phyloP scores from a whole-genome alignment of 2,113 vertebrate species.

The Dicentrarchus labrax region DNA sequence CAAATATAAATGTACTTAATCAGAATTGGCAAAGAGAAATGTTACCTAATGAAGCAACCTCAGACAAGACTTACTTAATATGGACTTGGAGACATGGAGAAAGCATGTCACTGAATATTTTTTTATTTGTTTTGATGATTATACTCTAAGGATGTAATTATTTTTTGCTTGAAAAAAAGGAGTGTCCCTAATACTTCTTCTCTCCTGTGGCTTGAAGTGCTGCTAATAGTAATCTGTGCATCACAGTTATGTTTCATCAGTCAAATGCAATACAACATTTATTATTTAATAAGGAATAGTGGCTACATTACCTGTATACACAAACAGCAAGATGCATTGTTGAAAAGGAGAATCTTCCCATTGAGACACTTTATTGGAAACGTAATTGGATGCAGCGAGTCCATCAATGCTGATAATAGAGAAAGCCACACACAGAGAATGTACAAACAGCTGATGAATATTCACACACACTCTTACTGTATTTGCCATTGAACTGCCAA shows the following conservation, averaged over 20 bases:
- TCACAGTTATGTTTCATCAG: neutral
- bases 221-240: neutral
- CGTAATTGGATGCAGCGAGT: constrained; percentile 60
- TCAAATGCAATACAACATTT: neutral
- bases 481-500: constrained; percentile 46
- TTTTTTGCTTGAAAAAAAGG: neutral
- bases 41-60: neutral
- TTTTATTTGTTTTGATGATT: neutral
- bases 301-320: constrained; percentile 2
- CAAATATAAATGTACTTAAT: neutral
- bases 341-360: constrained; percentile 29
- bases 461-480: constrained; percentile 40
- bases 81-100: neutral
- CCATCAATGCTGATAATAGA: constrained; percentile 45
- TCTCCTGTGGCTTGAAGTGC: neutral
- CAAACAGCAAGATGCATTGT: constrained; percentile 4
- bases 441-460: constrained; percentile 58
- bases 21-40: neutral
- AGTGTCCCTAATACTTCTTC: neutral
- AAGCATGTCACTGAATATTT: neutral
- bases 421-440: constrained; percentile 18
- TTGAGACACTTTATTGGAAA: constrained; percentile 32
- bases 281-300: constrained; percentile 6
- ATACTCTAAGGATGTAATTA: neutral
- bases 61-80: neutral